Conservation (phyloP, 2,888 invertebrate genomes). For the Limulus polyphemus region DNA sequence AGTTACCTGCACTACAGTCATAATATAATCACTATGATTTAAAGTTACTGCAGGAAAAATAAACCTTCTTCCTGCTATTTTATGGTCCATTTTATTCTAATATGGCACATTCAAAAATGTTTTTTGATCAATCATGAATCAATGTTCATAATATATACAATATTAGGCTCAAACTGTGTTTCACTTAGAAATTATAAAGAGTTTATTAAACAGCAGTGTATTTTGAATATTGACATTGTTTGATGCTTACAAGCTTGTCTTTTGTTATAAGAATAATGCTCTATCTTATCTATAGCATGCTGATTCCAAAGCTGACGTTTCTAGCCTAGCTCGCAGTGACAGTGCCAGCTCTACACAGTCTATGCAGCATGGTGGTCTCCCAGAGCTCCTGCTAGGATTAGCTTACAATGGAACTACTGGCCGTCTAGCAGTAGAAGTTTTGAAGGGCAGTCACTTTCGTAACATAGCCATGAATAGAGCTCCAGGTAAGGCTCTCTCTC, state of each 20-base stretch:
- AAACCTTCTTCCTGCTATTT: too few species aligned
- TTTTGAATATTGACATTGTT: constrained; percentile 2
- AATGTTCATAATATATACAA: too few species aligned
- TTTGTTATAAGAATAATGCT: neutral
- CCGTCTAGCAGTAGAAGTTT: constrained; percentile 77
- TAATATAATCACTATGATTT: neutral
- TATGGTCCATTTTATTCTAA: too few species aligned
- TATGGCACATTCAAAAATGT: too few species aligned
- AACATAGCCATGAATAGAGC: constrained; percentile 39
- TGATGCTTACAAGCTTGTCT: neutral
- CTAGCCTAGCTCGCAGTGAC: constrained; percentile 77
- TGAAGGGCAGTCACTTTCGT: constrained; percentile 60
- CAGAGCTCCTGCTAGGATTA: constrained; percentile 73
- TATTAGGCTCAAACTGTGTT: neutral
- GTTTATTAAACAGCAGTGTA: too few species aligned
- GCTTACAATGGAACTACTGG: constrained; percentile 90
- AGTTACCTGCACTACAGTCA: too few species aligned
- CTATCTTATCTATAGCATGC: constrained; percentile 33
- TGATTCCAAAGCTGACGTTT: constrained; percentile 46
- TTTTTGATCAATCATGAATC: too few species aligned
- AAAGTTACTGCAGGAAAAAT: neutral
- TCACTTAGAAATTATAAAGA: too few species aligned
- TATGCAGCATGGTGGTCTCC: constrained; percentile 63
- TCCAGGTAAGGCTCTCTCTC: constrained; percentile 32
- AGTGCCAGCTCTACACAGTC: constrained; percentile 89